Evolutionary conservation across 1,140 invertebrate species (phyloP), one percentile per base, ranked within the genome.

Genomic region (Drosophila persimilis): DNA sequence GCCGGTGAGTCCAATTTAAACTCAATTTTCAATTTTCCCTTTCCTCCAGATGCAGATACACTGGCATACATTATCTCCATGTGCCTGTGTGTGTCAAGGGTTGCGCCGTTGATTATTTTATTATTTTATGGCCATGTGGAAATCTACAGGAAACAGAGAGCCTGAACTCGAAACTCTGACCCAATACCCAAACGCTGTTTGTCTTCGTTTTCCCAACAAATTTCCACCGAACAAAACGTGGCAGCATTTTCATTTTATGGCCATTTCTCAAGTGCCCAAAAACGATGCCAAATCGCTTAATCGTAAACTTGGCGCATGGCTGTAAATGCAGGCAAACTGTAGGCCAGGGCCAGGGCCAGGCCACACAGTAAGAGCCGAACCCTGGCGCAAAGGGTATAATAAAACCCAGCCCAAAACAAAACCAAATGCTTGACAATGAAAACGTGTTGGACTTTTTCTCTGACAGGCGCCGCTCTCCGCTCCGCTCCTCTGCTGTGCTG

Each of bases 61-160:
- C 24, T 44, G 44, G 8, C 48, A 24, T 26, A 54, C 65, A 69
- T 56, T 70, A 70, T 70, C 66, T 69, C 17, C 5, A 39, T 44
- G 17, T 29, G 41, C 31, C 43, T 59, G 55, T 48, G 61, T 76
- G 77, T 77, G 60, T 86, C 81, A 85, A 86, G 80, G 80, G 80
- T 85, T 85, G 80, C 61, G 73, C 71, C 31, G 35, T 39, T 39
- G 35, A 39, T 39, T 39, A 39, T 39, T 39, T 39, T 39, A 86
- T 86, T 75, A 67, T 70, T 86, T 88, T 86, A 86, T 88, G 81
- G 83, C 83, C 83, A 86, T 86, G 78, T 86, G 77, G 78, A 88
- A 85, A 88, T 75, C 59, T 70, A 88, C 77, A 88, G 81, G 74
- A 86, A 86, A 86, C 86, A 60, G 76, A 61, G 57, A 50, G 43